Base-by-base conservation (phyloP, 1,140 invertebrate genomes). In the Lineus longissimus region DNA sequence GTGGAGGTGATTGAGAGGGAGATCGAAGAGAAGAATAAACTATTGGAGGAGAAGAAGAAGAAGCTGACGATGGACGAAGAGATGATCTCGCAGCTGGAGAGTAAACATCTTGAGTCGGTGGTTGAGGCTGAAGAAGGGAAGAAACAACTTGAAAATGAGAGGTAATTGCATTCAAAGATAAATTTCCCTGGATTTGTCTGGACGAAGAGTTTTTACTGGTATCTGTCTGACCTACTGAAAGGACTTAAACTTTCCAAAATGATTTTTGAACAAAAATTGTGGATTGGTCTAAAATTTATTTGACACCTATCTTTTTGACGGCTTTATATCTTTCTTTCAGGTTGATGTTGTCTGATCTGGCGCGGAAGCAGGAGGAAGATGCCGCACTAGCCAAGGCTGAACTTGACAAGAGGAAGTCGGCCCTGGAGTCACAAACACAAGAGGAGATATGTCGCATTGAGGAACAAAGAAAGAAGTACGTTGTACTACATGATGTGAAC, bases 381-480 rank as follows among this genome's bases (percentile, higher is more conserved):
- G n/a, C n/a, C 25, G 47, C 47, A 51, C 4, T 36, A 15, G 33
- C 33, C 33, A 27, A 51, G 47, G 47, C 47, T 7, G n/a, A 51
- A n/a, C n/a, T 51, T 51, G 47, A 51, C 47, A 27, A 51, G 25
- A 51, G 25, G n/a, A 51, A 27, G n/a, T 19, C n/a, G n/a, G n/a
- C 47, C 47, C 9, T 51, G 47, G 47, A 51, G 25, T 51, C 47
- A 19, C n/a, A 27, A n/a, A 51, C n/a, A 51, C n/a, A 27, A 6
- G n/a, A 51, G n/a, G 47, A 27, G 47, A 19, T 22, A 22, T 19
- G 25, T 22, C n/a, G n/a, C 47, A 19, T 51, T 19, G 47, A 51
- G 47, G 47, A 27, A 51, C 47, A 51, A 27, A 51, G 47, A n/a
- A 51, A 27, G n/a, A 51, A 27, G 47, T 51, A 27, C 6, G 47